Evolutionary conservation across 2,888 invertebrate species (phyloP).

Genomic region (Trichopria drosophilae): DNA sequence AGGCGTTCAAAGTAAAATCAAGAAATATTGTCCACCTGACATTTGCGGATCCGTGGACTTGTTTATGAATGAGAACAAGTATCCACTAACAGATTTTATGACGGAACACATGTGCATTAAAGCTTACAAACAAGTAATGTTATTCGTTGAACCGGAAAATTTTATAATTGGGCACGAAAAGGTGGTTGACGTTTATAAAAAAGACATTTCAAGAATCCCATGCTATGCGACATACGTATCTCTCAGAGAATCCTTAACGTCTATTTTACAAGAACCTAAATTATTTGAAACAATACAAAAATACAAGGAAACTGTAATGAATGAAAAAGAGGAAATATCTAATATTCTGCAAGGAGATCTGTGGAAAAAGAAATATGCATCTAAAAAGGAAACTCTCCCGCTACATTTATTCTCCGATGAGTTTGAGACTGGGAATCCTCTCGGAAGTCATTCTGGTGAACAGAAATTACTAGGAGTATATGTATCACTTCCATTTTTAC

Average conservation of each 20-base stretch:
- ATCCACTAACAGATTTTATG: slow-evolving; percentile 11
- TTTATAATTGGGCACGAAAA: slow-evolving; percentile 5
- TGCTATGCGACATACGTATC: slow-evolving; percentile 8
- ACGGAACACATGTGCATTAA: slow-evolving; percentile 16
- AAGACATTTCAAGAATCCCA: no score
- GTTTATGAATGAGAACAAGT: slow-evolving; percentile 12
- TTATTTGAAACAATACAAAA: slow-evolving; percentile 21
- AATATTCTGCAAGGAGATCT: slow-evolving; percentile 28
- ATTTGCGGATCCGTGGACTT: no score
- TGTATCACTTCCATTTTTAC: no score
- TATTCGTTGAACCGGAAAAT: slow-evolving; percentile 9
- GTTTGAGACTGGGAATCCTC: no score
- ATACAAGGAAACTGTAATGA: slow-evolving; percentile 8
- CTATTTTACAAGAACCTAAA: slow-evolving; percentile 20
- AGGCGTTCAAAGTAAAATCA: slow-evolving; percentile 6
- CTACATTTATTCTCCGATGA: slow-evolving; percentile 4
- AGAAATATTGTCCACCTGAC: no score
- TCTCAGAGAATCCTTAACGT: slow-evolving; percentile 14
- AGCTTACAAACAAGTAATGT: slow-evolving; percentile 10
- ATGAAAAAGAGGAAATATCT: slow-evolving; percentile 21
- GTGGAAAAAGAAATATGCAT: slow-evolving; percentile 18
- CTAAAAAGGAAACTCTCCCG: slow-evolving; percentile 9
- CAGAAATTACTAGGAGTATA: no score
- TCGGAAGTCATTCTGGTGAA: slow-evolving; percentile 20
- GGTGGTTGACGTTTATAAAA: no score